Conservation (phyloP, 2,888 invertebrate genomes). For the Thumatha senex region DNA sequence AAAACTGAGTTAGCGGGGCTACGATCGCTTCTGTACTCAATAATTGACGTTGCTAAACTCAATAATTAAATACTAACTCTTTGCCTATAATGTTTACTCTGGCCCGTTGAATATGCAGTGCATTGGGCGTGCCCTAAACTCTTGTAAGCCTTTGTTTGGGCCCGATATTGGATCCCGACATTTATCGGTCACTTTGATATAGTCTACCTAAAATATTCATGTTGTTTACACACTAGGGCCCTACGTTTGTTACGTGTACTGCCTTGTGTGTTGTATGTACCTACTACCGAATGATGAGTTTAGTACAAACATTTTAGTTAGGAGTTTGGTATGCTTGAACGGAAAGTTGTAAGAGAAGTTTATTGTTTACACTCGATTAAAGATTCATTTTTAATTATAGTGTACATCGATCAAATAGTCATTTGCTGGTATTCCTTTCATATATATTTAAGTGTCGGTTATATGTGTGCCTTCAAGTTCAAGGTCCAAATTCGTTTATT, state of each 20-base stretch:
- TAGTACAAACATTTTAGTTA: conserved; percentile 10
- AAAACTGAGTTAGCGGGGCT: too few relatives aligned
- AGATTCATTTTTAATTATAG: neutral
- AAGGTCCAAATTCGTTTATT: too few relatives aligned
- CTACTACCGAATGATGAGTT: conserved; percentile 29
- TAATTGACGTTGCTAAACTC: too few relatives aligned
- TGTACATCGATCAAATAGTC: too few relatives aligned
- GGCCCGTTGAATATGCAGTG: conserved; percentile 78
- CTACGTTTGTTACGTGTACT: conserved; percentile 32
- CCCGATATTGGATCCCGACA: conserved; percentile 75
- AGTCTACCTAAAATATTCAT: conserved; percentile 53
- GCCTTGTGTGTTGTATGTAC: conserved; percentile 10
- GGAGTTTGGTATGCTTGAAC: neutral
- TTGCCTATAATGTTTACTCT: conserved; percentile 55
- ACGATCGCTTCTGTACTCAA: too few relatives aligned
- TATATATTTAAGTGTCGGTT: too few relatives aligned
- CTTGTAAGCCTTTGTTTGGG: conserved; percentile 80
- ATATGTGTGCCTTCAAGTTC: too few relatives aligned
- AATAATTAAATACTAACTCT: conserved; percentile 17
- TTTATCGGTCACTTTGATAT: conserved; percentile 70
- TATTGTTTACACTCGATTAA: neutral
- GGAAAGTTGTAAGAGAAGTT: neutral
- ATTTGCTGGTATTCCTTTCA: too few relatives aligned
- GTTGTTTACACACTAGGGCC: conserved; percentile 43
- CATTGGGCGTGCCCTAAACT: conserved; percentile 75